Evolutionary conservation across 2,888 invertebrate species (phyloP), one percentile per base, ranked within the genome.

Genomic region (Dynastes tityus): DNA sequence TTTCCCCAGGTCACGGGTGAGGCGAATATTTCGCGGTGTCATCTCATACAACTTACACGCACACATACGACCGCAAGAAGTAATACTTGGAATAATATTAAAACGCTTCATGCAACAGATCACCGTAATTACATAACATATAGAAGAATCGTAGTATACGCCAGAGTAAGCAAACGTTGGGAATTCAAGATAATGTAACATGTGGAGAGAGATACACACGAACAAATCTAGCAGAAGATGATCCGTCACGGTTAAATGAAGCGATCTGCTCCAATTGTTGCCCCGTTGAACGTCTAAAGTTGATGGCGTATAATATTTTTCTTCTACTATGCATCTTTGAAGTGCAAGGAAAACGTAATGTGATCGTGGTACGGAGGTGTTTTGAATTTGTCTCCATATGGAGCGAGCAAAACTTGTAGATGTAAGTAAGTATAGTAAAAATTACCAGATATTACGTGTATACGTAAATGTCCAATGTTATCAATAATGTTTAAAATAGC

Each of bases 181-280:
- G 61, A 74, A 74, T 40, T 74, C 32, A 4, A 27, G 61, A 74
- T 74, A 63, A 27, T 61, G 45, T 40, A 74, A 74, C 73, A 74
- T 61, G 63, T 74, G 73, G 67, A 68, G 51, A 53, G 22, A 74
- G 45, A 61, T 61, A 27, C 45, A 61, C 61, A 37, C 73, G 61
- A 74, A 3, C 73, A 74, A 74, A 74, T 74, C 61, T 74, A 61
- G 73, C 73, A 74, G 73, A 73, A 73, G 58, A 61, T 61, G 61
- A 74, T 74, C 61, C 73, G 61, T 74, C 73, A 74, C 61, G 73
- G 73, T 61, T 74, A 74, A 74, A 74, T 74, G 73, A 74, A 61
- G 73, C 63, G 73, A 74, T 74, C 22, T 55, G 45, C 49, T 45
- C 45, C 61, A 37, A 40, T 61, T 61, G 61, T 74, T 68, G 68